These are phyloP conservation scores for Platysternon megacephalum DNA, from an alignment of 2,113 vertebrate genomes.

Conservation along the genomic window DNA sequence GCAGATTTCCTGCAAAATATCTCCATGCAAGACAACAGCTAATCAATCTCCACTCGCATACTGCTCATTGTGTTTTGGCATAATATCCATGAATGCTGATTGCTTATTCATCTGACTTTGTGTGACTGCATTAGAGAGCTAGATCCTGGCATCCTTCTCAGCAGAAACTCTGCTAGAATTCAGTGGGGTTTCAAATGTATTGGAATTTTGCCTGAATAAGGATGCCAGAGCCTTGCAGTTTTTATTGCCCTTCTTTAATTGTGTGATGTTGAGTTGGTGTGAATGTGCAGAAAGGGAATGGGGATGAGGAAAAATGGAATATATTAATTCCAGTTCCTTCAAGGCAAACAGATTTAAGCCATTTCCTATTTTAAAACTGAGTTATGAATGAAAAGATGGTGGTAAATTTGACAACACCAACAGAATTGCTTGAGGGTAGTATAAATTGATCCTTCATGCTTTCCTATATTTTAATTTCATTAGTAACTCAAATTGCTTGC, in stretches of 20 bases:
- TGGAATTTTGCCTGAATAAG: not conserved
- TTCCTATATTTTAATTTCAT: not conserved
- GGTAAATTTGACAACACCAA: not conserved
- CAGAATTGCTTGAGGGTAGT: not conserved
- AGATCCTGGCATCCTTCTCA: not conserved
- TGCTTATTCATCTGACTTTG: conserved; percentile 62
- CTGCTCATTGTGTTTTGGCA: not conserved
- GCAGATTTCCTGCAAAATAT: conserved; percentile 58
- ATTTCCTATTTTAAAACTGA: rapidly evolving
- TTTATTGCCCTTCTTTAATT: not conserved
- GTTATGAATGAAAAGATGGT: rapidly evolving
- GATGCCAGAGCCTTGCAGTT: not conserved
- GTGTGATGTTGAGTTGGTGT: not conserved
- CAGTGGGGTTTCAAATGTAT: not conserved
- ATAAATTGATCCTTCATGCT: not conserved
- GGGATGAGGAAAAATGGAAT: not conserved
- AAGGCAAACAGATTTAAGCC: not conserved
- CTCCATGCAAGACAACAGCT: conserved; percentile 27
- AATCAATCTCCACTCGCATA: conserved; percentile 48
- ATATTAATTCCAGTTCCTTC: rapidly evolving
- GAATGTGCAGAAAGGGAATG: not conserved
- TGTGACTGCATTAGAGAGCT: not conserved
- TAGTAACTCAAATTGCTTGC: not conserved
- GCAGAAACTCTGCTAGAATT: not conserved
- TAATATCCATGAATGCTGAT: conserved; percentile 56